These are phyloP conservation scores for Nebria ingens DNA, from an alignment of 1,140 invertebrate genomes.

Conservation along the genomic window DNA sequence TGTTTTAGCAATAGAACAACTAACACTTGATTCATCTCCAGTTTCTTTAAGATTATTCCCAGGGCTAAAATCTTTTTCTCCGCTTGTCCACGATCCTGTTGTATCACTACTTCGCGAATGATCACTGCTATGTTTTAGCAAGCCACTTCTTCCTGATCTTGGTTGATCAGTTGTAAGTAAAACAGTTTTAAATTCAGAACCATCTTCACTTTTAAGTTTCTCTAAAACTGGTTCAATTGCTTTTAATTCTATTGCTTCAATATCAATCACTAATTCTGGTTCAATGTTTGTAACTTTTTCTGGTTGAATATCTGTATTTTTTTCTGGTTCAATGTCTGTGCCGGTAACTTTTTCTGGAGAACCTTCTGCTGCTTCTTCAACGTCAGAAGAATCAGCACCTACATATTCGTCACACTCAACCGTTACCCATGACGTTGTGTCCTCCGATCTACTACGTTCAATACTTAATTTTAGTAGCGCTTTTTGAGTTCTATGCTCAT, in stretches of 20 bases:
- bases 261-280: slow-evolving; percentile 13
- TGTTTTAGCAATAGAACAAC: slow-evolving; percentile 64
- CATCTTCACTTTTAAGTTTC: slow-evolving; percentile 19
- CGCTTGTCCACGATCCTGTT: slow-evolving; percentile 41
- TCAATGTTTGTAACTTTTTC: slow-evolving; percentile 20
- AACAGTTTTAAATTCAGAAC: slow-evolving; percentile 30
- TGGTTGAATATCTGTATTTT: slow-evolving; percentile 28
- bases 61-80: slow-evolving; percentile 41
- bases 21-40: slow-evolving; percentile 67
- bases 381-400: slow-evolving; percentile 39
- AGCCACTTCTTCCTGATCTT: slow-evolving; percentile 25
- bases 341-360: slow-evolving; percentile 32
- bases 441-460: slow-evolving; percentile 45
- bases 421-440: slow-evolving; percentile 49
- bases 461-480: slow-evolving; percentile 36
- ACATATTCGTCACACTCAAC: slow-evolving; percentile 50
- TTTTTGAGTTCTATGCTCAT: slow-evolving; percentile 30
- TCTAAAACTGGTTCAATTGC: slow-evolving; percentile 7
- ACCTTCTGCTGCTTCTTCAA: slow-evolving; percentile 28
- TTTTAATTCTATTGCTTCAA: slow-evolving; percentile 25
- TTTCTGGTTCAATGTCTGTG: slow-evolving; percentile 33
- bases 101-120: slow-evolving; percentile 54
- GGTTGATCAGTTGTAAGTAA: slow-evolving; percentile 11
- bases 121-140: slow-evolving; percentile 50
- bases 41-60: slow-evolving; percentile 41